A percentile compares a stretch with the other conserved stretches of the same genome.
Conservation (phyloP, 92 coral and sea anemone genomes). For the Porites evermanni region DNA sequence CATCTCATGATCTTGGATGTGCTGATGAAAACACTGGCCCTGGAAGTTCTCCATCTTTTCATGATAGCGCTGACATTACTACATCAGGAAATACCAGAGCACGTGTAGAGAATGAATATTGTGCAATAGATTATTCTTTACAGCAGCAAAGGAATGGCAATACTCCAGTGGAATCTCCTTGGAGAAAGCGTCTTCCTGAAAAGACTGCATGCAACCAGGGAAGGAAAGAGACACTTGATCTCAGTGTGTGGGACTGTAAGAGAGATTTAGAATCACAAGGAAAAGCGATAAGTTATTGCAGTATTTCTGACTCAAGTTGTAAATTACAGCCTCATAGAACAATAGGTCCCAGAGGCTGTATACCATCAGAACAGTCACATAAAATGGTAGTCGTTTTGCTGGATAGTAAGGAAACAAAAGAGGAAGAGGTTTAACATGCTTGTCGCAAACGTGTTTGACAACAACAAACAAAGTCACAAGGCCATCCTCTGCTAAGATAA, state of each 20-base stretch:
- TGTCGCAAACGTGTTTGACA: neutral
- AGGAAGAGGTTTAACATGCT: conserved; percentile 27
- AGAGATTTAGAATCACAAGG: conserved; percentile 25
- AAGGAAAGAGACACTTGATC: neutral
- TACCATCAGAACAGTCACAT: conserved; percentile 19
- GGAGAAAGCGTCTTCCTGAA: neutral
- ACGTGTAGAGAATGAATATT: conserved; percentile 16
- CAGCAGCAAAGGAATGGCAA: neutral
- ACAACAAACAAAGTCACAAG: too few relatives aligned
- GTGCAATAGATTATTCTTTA: neutral
- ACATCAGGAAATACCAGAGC: conserved; percentile 7
- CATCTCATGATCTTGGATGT: neutral
- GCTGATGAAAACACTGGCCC: neutral
- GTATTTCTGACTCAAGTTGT: conserved; percentile 4
- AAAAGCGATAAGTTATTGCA: conserved; percentile 5
- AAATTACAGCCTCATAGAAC: neutral
- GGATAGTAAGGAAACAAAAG: conserved; percentile 5
- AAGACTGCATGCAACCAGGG: neutral
- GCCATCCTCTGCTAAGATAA: too few relatives aligned
- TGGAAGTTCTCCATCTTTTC: neutral
- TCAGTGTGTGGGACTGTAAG: neutral
- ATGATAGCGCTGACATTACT: neutral
- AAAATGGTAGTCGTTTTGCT: conserved; percentile 23
- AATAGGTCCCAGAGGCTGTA: neutral
- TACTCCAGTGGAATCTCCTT: neutral